Percentiles rank a stretch among this genome's conserved stretches.
Evolutionary conservation across 1,140 invertebrate species (phyloP).

Genomic region (Trichonephila inaurata): DNA sequence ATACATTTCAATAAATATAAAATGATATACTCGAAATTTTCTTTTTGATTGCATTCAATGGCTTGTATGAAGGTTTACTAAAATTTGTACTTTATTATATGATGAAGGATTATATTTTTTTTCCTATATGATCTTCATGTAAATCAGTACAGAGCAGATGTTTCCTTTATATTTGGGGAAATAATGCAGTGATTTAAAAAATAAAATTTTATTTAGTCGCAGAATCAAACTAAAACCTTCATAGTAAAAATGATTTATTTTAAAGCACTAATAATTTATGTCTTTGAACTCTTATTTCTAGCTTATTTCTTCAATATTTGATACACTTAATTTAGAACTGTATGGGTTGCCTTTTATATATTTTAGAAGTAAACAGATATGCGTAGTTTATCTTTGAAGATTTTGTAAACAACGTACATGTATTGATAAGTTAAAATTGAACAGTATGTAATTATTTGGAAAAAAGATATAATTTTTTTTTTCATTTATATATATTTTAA

Average conservation of each 20-base stretch:
- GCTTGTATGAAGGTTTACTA: not conserved
- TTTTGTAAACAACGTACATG: too few species aligned
- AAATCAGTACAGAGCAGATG: not conserved
- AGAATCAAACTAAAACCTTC: not conserved
- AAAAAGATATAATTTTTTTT: too few species aligned
- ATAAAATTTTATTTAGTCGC: not conserved
- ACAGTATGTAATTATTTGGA: too few species aligned
- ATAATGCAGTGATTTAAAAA: not conserved
- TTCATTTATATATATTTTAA: too few species aligned
- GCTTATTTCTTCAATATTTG: too few species aligned
- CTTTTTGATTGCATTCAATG: not conserved
- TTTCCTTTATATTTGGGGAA: not conserved
- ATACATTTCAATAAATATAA: not conserved
- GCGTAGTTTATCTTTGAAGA: too few species aligned
- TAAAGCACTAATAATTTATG: too few species aligned
- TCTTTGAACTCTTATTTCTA: too few species aligned
- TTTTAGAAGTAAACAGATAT: too few species aligned
- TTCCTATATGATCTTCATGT: not conserved
- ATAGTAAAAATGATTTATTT: not conserved
- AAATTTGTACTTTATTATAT: not conserved
- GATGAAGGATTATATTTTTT: not conserved
- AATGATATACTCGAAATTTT: not conserved
- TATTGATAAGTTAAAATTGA: too few species aligned
- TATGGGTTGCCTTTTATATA: too few species aligned
- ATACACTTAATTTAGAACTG: too few species aligned